Percentiles rank a stretch among this genome's conserved stretches.
These are phyloP conservation scores for Cettia cetti DNA, from an alignment of 2,113 vertebrate species.

Conservation along the genomic window DNA sequence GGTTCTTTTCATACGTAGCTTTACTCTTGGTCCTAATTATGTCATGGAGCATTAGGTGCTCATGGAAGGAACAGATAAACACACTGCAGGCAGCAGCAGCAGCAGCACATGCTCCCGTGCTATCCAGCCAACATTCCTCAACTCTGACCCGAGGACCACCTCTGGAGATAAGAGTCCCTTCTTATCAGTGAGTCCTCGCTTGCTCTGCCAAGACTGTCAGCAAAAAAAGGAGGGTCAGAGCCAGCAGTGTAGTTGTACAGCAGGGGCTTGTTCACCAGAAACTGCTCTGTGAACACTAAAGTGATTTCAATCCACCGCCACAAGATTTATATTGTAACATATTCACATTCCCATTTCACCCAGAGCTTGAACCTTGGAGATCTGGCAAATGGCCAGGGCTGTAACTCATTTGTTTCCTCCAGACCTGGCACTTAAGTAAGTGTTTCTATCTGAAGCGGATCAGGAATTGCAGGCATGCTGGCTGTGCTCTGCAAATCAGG, in stretches of 20 bases:
- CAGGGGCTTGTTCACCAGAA: background rate
- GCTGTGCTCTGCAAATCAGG: background rate
- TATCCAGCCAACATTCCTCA: slow-evolving; percentile 43
- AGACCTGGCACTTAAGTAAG: background rate
- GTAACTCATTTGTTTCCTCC: background rate
- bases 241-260: background rate
- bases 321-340: background rate
- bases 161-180: slow-evolving; percentile 37
- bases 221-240: background rate
- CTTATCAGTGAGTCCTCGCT: slow-evolving; percentile 4
- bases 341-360: background rate
- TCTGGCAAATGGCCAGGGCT: background rate
- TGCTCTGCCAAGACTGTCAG: slow-evolving; percentile 14
- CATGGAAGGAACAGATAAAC: background rate
- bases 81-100: background rate
- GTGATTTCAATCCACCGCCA: background rate
- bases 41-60: background rate
- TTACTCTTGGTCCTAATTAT: background rate
- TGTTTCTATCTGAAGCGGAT: background rate
- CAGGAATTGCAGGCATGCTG: rapidly evolving
- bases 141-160: slow-evolving; percentile 49
- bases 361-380: background rate
- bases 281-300: background rate
- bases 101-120: background rate
- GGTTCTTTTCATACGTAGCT: background rate